A percentile compares a stretch with the other conserved stretches of the same genome.
Evolutionary conservation across 1,140 invertebrate genomes (phyloP).

Genomic region (Ceratina australensis): DNA sequence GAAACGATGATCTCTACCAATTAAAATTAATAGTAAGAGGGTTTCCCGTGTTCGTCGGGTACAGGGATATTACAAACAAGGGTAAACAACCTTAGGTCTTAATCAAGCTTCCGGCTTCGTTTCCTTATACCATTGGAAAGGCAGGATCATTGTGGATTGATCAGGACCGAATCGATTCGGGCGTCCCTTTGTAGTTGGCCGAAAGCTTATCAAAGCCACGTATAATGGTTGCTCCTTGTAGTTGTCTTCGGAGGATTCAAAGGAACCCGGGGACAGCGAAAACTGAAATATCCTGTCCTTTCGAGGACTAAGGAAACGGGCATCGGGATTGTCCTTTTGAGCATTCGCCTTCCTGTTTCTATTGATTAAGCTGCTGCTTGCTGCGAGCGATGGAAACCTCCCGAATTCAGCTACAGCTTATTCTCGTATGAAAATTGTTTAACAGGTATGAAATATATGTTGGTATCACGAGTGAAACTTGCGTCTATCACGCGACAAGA

Average conservation of each 20-base stretch:
- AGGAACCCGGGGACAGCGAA: conserved; percentile 9
- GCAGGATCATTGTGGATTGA: background rate
- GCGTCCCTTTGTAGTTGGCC: conserved; percentile 25
- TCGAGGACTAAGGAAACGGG: conserved; percentile 39
- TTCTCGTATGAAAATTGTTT: too few relatives aligned
- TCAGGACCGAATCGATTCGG: background rate
- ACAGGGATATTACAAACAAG: background rate
- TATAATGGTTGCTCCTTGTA: background rate
- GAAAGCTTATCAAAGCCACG: conserved; percentile 18
- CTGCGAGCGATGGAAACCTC: too few relatives aligned
- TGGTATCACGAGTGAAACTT: too few relatives aligned
- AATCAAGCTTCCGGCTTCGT: conserved; percentile 7
- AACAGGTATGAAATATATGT: too few relatives aligned
- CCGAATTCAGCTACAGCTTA: too few relatives aligned
- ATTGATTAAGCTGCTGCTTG: too few relatives aligned
- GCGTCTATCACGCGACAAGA: background rate
- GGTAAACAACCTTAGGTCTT: conserved; percentile 14
- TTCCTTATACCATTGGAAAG: background rate
- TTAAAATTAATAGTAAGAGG: background rate
- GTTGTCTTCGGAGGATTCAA: conserved; percentile 34
- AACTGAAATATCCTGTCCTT: background rate
- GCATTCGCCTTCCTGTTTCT: too few relatives aligned
- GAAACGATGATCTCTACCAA: background rate
- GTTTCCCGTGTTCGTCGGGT: background rate
- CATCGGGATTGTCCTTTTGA: background rate